Conservation (phyloP, 2,113 vertebrate genomes). For the Bos taurus region DNA sequence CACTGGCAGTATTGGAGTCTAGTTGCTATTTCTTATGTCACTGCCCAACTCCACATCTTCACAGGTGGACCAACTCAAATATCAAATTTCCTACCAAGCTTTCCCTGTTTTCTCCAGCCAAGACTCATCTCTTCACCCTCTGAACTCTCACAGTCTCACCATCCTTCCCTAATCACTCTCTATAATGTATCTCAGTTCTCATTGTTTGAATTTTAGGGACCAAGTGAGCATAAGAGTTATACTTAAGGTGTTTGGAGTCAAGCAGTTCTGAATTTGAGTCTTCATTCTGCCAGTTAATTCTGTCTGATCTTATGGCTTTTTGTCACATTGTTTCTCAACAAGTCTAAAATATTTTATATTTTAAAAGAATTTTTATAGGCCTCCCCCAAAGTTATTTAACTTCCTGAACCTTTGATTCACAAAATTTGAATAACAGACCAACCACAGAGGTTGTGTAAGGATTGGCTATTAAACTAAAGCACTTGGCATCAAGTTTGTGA, state of each 20-base stretch:
- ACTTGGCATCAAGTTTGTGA: background rate
- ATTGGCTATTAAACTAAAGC: background rate
- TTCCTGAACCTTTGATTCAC: background rate
- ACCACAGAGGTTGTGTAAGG: background rate
- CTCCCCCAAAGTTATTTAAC: background rate
- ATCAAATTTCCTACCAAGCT: background rate
- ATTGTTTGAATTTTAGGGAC: background rate
- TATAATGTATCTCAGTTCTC: background rate
- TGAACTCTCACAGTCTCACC: background rate
- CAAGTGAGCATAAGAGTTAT: background rate
- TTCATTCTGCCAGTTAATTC: background rate
- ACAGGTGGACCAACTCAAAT: background rate
- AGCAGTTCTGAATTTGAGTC: rapidly evolving
- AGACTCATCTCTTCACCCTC: background rate
- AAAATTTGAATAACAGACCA: background rate
- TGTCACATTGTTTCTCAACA: background rate
- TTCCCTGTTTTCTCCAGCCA: background rate
- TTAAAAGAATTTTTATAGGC: background rate
- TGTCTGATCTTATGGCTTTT: background rate
- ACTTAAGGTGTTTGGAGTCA: too few relatives aligned
- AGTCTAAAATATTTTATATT: background rate
- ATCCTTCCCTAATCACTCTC: background rate
- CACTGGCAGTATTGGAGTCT: background rate
- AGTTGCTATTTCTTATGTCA: background rate
- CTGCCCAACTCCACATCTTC: background rate